Conservation (phyloP, 2,113 vertebrate species). For the Chloroceryle aenea region DNA sequence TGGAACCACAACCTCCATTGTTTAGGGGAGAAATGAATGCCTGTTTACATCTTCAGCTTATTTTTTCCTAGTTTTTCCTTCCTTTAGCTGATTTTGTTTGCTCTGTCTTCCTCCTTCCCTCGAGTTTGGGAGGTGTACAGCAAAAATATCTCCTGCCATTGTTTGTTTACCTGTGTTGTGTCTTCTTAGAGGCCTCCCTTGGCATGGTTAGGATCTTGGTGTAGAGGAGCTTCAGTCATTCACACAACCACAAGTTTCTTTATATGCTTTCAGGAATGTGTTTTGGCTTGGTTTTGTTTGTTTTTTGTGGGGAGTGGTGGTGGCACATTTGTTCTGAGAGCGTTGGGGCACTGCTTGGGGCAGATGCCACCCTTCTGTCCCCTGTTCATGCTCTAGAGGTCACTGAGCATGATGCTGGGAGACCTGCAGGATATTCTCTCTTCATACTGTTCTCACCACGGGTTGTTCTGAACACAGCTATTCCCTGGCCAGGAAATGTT, state of each 20-base stretch:
- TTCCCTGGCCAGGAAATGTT: not conserved
- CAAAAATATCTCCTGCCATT: not conserved
- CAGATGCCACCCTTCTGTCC: fast-evolving
- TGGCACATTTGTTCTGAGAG: not conserved
- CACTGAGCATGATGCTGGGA: fast-evolving
- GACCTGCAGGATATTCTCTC: not conserved
- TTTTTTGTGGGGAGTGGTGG: fast-evolving
- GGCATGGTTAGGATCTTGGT: not conserved
- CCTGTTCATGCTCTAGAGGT: not conserved
- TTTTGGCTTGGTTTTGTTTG: too few species aligned
- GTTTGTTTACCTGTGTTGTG: not conserved
- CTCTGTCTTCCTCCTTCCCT: not conserved
- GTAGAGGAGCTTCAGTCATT: not conserved
- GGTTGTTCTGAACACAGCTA: not conserved
- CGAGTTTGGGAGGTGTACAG: not conserved
- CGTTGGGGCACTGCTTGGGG: fast-evolving
- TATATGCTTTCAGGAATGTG: not conserved
- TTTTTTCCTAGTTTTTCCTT: not conserved
- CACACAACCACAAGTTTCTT: not conserved
- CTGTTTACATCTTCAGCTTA: not conserved
- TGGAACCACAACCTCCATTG: not conserved
- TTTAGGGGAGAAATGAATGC: not conserved
- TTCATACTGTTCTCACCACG: not conserved
- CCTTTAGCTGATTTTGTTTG: not conserved
- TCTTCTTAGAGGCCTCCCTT: not conserved